Percentiles rank a stretch among this genome's conserved stretches.
Evolutionary conservation across 2,888 invertebrate genomes (phyloP).

Genomic region (Mystacides longicornis): DNA sequence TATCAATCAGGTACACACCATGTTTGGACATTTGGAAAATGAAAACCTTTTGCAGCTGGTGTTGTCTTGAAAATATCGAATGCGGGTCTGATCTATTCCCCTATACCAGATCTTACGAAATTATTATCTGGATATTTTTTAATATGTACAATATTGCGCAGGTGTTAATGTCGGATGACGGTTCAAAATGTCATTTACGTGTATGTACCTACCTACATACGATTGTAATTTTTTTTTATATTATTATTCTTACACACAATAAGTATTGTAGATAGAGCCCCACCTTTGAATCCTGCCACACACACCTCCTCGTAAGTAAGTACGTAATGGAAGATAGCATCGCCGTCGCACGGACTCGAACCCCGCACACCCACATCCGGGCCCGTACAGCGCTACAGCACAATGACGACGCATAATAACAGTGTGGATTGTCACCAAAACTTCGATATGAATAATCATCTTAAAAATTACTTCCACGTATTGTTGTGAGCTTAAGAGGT

Average conservation of each 20-base stretch:
- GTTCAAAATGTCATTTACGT: conserved; percentile 6
- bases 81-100: neutral
- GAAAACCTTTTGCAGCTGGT: no score
- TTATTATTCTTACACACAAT: conserved; percentile 10
- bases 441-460: neutral
- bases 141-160: conserved; percentile 1
- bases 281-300: conserved; percentile 5
- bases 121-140: neutral
- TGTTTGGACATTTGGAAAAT: no score
- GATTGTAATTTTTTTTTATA: neutral
- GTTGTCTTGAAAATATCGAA: no score
- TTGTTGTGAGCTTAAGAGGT: neutral
- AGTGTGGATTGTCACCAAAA: neutral
- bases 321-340: conserved; percentile 4
- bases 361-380: conserved; percentile 25
- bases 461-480: conserved; percentile 2
- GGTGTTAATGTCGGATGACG: conserved; percentile 12
- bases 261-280: conserved; percentile 5
- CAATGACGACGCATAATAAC: conserved; percentile 1
- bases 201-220: no score
- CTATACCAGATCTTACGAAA: neutral
- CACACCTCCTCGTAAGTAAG: conserved; percentile 18
- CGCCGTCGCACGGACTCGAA: conserved; percentile 20
- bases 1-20: no score
- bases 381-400: conserved; percentile 1